Conservation (phyloP, 2,113 vertebrate genomes). For the Chaetops frenatus region DNA sequence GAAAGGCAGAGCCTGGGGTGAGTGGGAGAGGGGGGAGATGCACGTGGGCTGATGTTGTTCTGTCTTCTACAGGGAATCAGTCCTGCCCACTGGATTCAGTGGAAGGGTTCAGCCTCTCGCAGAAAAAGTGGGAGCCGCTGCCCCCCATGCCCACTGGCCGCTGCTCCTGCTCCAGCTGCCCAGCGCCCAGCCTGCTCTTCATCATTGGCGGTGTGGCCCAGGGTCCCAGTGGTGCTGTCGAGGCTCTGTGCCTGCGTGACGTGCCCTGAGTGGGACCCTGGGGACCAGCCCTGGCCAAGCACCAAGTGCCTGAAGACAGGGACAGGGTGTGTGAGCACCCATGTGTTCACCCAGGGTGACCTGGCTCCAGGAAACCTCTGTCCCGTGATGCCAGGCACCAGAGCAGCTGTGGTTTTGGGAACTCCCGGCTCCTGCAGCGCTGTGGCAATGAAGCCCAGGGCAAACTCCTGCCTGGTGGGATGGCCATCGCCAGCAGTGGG, state of each 20-base stretch:
- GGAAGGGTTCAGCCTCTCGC: slow-evolving; percentile 87
- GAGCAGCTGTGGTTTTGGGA: neutral
- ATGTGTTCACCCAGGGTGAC: neutral
- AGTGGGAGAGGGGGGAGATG: rapidly evolving
- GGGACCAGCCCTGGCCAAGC: neutral
- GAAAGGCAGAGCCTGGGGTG: neutral
- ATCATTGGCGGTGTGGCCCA: slow-evolving; percentile 91
- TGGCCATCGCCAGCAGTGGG: neutral
- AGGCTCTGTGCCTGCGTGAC: slow-evolving; percentile 87
- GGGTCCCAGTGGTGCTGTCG: slow-evolving; percentile 89
- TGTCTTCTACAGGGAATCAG: slow-evolving; percentile 82
- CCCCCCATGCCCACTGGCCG: slow-evolving; percentile 87
- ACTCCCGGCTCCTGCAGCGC: neutral
- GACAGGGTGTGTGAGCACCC: neutral
- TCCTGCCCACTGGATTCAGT: slow-evolving; percentile 85
- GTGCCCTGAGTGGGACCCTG: slow-evolving; percentile 68
- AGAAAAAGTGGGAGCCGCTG: slow-evolving; percentile 87
- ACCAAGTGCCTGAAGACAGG: slow-evolving; percentile 61
- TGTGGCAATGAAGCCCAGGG: neutral
- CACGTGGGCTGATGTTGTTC: rapidly evolving
- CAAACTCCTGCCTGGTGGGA: neutral
- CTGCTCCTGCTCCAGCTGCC: slow-evolving; percentile 88
- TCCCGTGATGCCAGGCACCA: rapidly evolving
- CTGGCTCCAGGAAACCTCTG: neutral
- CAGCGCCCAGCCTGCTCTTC: slow-evolving; percentile 77